phyloP scores from a whole-genome alignment of 1,140 invertebrate species.

The Drosophila erecta region DNA sequence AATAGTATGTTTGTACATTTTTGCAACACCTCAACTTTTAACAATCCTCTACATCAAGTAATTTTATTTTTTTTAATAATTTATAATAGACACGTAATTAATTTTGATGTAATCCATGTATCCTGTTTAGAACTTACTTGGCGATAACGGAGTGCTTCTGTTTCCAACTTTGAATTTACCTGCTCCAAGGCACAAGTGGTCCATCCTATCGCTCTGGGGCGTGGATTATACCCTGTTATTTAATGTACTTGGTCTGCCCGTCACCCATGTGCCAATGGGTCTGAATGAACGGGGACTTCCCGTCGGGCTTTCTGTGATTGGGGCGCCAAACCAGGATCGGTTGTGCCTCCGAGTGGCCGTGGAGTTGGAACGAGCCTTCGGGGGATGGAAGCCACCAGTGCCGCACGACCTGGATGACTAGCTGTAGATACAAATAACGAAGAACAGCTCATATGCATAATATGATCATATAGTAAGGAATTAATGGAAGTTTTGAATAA shows the following conservation, averaged over 20 bases:
- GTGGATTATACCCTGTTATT: slow-evolving; percentile 90
- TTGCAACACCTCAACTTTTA: no score
- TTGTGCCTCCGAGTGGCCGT: slow-evolving; percentile 90
- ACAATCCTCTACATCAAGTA: no score
- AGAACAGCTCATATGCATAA: neutral
- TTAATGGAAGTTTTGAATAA: no score
- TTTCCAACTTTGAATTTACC: slow-evolving; percentile 89
- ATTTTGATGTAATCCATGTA: neutral
- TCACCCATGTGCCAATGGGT: slow-evolving; percentile 90
- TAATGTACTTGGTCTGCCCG: slow-evolving; percentile 91
- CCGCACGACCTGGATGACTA: slow-evolving; percentile 41
- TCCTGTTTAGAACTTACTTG: slow-evolving; percentile 85
- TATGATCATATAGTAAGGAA: no score
- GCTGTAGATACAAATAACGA: neutral
- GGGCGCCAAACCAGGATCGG: slow-evolving; percentile 88
- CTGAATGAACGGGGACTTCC: slow-evolving; percentile 88
- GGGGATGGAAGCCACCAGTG: slow-evolving; percentile 88
- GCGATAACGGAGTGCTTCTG: slow-evolving; percentile 90
- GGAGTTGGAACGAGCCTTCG: slow-evolving; percentile 92
- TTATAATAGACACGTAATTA: no score
- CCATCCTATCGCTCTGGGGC: slow-evolving; percentile 86
- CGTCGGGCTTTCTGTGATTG: slow-evolving; percentile 90
- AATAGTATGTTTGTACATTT: no score
- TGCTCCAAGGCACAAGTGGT: slow-evolving; percentile 88
- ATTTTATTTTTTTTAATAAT: neutral